A percentile compares a stretch with the other conserved stretches of the same genome.
Conservation (phyloP, 2,113 vertebrate species). For the Hippocampus mohnikei region DNA sequence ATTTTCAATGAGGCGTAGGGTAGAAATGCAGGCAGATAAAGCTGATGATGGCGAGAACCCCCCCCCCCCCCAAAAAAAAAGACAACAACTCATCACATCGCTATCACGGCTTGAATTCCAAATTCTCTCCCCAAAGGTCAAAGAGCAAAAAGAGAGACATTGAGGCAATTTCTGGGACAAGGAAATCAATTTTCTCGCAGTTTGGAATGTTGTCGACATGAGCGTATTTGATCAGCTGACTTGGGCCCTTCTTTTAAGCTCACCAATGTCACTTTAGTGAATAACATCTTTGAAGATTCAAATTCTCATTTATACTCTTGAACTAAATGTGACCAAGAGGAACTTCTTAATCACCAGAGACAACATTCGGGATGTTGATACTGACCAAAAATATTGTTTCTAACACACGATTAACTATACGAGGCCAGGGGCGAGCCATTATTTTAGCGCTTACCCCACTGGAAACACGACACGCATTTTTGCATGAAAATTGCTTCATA, state of each 20-base stretch:
- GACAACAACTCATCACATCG: background rate
- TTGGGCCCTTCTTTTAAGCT: background rate
- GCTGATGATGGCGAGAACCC: background rate
- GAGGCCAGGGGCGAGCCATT: too few relatives aligned
- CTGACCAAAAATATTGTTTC: too few relatives aligned
- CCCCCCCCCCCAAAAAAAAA: too few relatives aligned
- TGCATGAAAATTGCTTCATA: background rate
- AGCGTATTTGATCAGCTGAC: background rate
- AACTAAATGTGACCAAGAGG: too few relatives aligned
- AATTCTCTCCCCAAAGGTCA: conserved; percentile 22
- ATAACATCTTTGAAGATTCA: background rate
- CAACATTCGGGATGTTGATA: too few relatives aligned
- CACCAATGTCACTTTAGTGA: background rate
- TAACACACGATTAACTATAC: too few relatives aligned
- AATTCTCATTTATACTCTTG: background rate
- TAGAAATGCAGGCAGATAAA: background rate
- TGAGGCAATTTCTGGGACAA: conserved; percentile 6
- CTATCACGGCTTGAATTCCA: background rate
- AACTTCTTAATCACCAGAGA: too few relatives aligned
- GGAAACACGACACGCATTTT: background rate
- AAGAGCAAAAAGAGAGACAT: conserved; percentile 14
- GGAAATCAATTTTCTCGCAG: conserved; percentile 7
- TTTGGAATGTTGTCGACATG: conserved; percentile 1
- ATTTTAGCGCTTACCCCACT: background rate
- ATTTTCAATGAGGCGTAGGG: background rate